Evolutionary conservation across 2,888 invertebrate genomes (phyloP), one percentile per base, ranked within the genome.

Genomic region (Mystacides longicornis): DNA sequence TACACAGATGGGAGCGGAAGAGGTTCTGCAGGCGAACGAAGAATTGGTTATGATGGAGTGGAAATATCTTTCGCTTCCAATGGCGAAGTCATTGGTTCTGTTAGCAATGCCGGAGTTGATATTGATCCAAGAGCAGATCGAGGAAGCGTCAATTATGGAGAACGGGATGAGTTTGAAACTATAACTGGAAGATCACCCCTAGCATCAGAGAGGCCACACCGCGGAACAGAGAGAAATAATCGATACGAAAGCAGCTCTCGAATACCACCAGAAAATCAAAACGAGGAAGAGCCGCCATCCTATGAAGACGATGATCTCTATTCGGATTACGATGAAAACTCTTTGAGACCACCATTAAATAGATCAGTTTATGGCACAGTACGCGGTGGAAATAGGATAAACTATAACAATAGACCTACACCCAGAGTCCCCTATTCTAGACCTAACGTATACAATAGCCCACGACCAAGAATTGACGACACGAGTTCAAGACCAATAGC

Each of bases 291-390:
- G 14, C 22, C 5, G 47, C 31, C 47, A 20, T 52, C 31, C 14
- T 56, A 51, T 50, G 56, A 58, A 14, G 53, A 53, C 33, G 49
- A 23, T 11, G 31, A 18, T n/a, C 33, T 16, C 20, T 51, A 51
- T 16, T 2, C 31, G 18, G 53, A 53, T n/a, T 56, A 56, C 19
- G 56, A 56, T 49, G 56, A 56, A 43, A 56, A 52, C 47, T 37
- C 52, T 16, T 16, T 55, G n/a, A 46, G 22, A 9, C 48, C 55
- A 7, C 37, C 37, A n/a, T 4, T 37, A 4, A 37, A 37, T 1
- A 31, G 18, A 20, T 9, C 33, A 4, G n/a, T n/a, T n/a, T n/a
- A n/a, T n/a, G n/a, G n/a, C n/a, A n/a, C n/a, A n/a, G n/a, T n/a
- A n/a, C n/a, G n/a, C n/a, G n/a, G n/a, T n/a, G n/a, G n/a, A n/a